A percentile compares a stretch with the other conserved stretches of the same genome.
phyloP scores from a whole-genome alignment of 2,113 vertebrate genomes.

The Heliornis fulica region DNA sequence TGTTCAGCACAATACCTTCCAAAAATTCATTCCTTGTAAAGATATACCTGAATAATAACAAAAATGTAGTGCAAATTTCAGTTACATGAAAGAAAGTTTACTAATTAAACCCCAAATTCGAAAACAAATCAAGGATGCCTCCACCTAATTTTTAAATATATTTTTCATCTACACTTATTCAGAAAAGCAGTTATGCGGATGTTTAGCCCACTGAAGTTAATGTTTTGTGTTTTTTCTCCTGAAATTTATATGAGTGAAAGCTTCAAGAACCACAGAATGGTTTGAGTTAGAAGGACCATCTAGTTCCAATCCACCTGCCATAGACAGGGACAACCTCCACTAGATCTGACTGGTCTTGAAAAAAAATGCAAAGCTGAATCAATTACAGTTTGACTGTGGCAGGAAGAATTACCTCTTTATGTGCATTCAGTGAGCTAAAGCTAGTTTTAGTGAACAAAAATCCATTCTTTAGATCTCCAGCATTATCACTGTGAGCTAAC shows the following conservation, averaged over 20 bases:
- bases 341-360: no score
- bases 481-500: background rate
- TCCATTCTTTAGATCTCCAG: fast-evolving
- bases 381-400: background rate
- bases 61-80: background rate
- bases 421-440: background rate
- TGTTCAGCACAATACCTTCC: background rate
- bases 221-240: background rate
- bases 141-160: background rate
- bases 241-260: background rate
- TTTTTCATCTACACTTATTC: background rate
- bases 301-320: no score
- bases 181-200: background rate
- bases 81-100: background rate
- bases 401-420: background rate
- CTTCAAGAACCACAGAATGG: background rate
- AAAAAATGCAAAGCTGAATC: background rate
- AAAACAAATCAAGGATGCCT: background rate
- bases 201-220: background rate
- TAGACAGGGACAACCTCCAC: no score
- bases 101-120: background rate
- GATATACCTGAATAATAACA: background rate
- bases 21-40: background rate
- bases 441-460: background rate
- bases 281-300: no score